A percentile compares a stretch with the other conserved stretches of the same genome.
phyloP scores from a whole-genome alignment of 2,797 vertebrate genomes.

The Taeniopygia guttata region DNA sequence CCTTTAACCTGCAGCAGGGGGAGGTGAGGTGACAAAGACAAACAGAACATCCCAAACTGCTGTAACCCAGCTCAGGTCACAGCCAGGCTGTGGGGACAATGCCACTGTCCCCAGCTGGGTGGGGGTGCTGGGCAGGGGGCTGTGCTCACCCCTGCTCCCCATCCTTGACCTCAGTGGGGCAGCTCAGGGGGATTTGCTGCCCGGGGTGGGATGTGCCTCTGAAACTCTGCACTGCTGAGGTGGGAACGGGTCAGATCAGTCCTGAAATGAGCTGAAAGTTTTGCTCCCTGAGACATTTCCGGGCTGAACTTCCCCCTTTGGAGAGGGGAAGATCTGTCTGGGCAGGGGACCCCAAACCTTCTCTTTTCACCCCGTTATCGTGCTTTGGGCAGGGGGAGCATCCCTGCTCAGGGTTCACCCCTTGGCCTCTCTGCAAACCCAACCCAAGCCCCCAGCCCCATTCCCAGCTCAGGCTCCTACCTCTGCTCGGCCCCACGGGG shows the following conservation, averaged over 20 bases:
- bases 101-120: neutral
- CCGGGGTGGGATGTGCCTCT: accelerated
- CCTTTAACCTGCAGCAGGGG: neutral
- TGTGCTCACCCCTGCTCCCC: neutral
- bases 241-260: neutral
- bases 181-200: accelerated
- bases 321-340: neutral
- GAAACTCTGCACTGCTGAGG: accelerated
- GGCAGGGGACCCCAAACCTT: too few species aligned
- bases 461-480: neutral
- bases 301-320: neutral
- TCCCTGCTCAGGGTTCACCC: accelerated
- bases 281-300: neutral
- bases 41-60: neutral
- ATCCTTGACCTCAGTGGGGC: accelerated
- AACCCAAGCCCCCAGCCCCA: accelerated
- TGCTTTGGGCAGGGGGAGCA: accelerated
- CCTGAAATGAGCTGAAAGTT: accelerated
- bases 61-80: accelerated
- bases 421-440: neutral
- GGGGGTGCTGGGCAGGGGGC: too few species aligned
- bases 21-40: neutral
- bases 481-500: accelerated
- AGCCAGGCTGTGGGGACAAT: neutral
- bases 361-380: neutral